Evolutionary conservation across 2,797 vertebrate genomes (phyloP).

Genomic region (Aphelocoma californica): DNA sequence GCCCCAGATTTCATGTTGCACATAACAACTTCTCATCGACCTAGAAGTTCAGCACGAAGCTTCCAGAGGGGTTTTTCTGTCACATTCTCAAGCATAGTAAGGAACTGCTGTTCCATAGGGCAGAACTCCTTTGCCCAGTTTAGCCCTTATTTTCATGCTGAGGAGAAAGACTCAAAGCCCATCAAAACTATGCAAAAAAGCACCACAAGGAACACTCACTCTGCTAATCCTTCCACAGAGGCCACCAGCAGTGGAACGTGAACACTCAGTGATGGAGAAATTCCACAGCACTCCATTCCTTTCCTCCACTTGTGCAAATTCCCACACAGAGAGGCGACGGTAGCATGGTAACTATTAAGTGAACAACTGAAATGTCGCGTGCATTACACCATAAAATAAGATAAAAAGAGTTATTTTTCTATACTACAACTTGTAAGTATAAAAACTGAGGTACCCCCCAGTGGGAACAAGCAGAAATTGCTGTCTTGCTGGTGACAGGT

Average conservation of each 20-base stretch:
- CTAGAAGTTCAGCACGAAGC: background rate
- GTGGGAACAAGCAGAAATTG: conserved; percentile 5
- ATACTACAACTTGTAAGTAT: background rate
- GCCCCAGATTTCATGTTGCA: background rate
- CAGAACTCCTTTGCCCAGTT: background rate
- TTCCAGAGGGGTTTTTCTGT: background rate
- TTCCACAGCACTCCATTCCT: background rate
- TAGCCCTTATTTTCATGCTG: background rate
- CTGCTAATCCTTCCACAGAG: background rate
- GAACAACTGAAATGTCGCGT: background rate
- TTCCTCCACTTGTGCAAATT: accelerated
- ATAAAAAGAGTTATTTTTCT: background rate
- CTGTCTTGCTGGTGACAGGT: background rate
- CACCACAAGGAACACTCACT: background rate
- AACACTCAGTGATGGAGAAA: background rate
- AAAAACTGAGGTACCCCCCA: conserved; percentile 18
- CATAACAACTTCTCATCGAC: background rate
- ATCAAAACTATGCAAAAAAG: background rate
- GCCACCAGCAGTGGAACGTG: background rate
- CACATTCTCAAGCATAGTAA: background rate
- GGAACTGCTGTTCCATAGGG: background rate
- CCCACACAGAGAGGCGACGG: background rate
- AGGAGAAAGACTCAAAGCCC: background rate
- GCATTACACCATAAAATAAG: background rate
- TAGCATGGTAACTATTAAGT: background rate